Evolutionary conservation across 2,113 vertebrate genomes (phyloP).

Genomic region (Callocephalon fimbriatum): DNA sequence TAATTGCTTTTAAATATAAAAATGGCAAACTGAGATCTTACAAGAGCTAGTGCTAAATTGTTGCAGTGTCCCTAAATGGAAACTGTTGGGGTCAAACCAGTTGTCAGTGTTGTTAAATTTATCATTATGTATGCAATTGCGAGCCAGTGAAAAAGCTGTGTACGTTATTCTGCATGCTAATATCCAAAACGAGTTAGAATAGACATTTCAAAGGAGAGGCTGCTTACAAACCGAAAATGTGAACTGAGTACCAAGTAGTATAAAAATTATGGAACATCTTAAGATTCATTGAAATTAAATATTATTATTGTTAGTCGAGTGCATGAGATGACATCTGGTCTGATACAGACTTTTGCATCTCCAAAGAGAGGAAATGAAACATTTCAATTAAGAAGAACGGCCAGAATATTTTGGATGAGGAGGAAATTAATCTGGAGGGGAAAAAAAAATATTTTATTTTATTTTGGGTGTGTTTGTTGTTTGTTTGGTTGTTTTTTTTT

Average conservation of each 20-base stretch:
- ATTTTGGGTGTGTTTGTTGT: background rate
- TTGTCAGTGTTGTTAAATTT: conserved; percentile 36
- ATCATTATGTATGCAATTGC: background rate
- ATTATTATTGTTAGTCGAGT: conserved; percentile 32
- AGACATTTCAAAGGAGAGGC: background rate
- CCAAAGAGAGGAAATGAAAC: conserved; percentile 36
- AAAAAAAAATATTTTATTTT: background rate
- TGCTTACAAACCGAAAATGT: background rate
- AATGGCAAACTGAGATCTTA: background rate
- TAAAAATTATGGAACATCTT: conserved; percentile 7
- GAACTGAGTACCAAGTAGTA: conserved; percentile 6
- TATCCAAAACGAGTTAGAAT: background rate
- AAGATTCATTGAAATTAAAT: conserved; percentile 15
- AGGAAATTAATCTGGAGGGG: background rate
- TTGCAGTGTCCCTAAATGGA: background rate
- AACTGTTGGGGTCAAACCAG: background rate
- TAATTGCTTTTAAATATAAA: background rate
- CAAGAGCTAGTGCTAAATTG: background rate
- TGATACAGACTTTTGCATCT: conserved; percentile 26
- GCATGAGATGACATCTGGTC: conserved; percentile 44
- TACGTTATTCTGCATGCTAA: conserved; percentile 2
- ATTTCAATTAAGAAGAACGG: conserved; percentile 12
- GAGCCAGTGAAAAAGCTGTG: background rate
- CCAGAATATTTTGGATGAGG: conserved; percentile 32
- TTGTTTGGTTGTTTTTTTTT: background rate